These are phyloP conservation scores for Neotragus pygmaeus DNA, from an alignment of 2,113 vertebrate genomes.

Conservation along the genomic window DNA sequence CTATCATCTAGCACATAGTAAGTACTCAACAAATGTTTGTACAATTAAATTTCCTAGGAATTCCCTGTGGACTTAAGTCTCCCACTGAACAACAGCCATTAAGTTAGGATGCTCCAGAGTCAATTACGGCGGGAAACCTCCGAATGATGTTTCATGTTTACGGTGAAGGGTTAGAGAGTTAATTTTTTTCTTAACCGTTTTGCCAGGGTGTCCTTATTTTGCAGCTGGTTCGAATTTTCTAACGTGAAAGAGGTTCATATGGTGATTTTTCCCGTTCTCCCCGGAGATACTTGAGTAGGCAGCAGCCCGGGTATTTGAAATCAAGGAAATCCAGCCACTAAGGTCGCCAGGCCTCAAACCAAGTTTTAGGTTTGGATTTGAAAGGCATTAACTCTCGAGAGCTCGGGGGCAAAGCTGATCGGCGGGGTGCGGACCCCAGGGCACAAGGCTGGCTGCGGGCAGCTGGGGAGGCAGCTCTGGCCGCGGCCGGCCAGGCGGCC, in stretches of 20 bases:
- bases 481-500: rapidly evolving
- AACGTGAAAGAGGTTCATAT: neutral
- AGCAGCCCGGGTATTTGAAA: neutral
- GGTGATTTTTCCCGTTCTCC: neutral
- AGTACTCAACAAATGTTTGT: slow-evolving; percentile 56
- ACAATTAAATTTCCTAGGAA: slow-evolving; percentile 41
- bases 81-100: slow-evolving; percentile 41
- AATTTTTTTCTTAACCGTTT: neutral
- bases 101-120: slow-evolving; percentile 4
- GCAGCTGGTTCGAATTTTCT: neutral
- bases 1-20: slow-evolving; percentile 36
- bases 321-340: neutral
- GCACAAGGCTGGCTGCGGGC: neutral
- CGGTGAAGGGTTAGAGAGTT: neutral
- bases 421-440: neutral
- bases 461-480: rapidly evolving
- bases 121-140: slow-evolving; percentile 24
- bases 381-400: neutral
- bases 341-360: neutral
- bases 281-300: neutral
- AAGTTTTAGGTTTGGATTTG: neutral
- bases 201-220: neutral
- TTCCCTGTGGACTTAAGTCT: slow-evolving; percentile 11
- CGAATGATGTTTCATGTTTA: slow-evolving; percentile 31
- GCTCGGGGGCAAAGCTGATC: neutral